Base-by-base conservation (phyloP, 2,797 vertebrate species). In the Chloroceryle amazona region DNA sequence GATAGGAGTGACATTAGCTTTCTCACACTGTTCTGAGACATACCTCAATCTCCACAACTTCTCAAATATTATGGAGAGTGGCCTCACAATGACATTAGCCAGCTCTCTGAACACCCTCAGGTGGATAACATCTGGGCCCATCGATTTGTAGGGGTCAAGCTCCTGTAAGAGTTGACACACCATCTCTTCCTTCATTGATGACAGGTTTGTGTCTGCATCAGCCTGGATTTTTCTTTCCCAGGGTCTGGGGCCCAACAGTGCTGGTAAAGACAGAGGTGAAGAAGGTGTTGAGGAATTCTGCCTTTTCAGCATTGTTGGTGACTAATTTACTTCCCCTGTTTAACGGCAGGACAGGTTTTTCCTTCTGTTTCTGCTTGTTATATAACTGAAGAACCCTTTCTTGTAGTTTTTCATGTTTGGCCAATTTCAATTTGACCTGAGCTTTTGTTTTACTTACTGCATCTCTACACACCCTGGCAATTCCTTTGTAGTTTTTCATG, bases 61-160 rank as follows among this genome's bases (percentile, higher is more conserved):
- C 68, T 87, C 68, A 55, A 23, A 33, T 10, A n/a, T 49, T 54
- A 16, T 39, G n/a, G 46, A 60, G 21, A 60, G 41, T 4, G 13
- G 33, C 23, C 28, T 70, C 0, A 1, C n/a, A 84, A 18, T 3
- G 4, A 6, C 8, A 31, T 28, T 39, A 68, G 16, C 14, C 13
- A 19, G 12, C 0, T 0, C 13, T 63, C 21, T 42, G 65, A 31
- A 41, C 44, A 49, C 17, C 18, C 21, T 74, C 0, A 0, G 35
- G 19, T 66, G n/a, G 41, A n/a, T 31, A 46, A 0, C 25, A 6
- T 62, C 60, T 39, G 41, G 25, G 29, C 42, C n/a, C 25, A 26
- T n/a, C 5, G 3, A 25, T 71, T 41, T 72, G 41, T 31, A 71
- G 29, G 19, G 8, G 11, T 41, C 33, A 54, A 49, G 29, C 25